Conservation (phyloP, 2,888 invertebrate genomes). For the Platerodrilus igneus region DNA sequence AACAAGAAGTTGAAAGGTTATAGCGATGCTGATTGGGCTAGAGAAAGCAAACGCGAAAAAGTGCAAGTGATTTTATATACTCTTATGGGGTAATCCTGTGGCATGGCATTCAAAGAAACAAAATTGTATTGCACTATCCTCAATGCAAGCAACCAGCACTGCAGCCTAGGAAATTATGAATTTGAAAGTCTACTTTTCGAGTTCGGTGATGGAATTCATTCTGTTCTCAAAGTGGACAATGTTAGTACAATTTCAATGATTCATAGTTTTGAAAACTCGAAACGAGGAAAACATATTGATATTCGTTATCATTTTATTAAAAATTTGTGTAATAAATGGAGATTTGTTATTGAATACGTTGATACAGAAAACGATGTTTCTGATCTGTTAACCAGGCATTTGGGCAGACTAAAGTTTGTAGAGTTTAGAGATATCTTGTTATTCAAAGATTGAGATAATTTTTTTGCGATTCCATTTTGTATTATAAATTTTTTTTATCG, state of each 20-base stretch:
- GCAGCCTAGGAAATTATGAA: conserved; percentile 15
- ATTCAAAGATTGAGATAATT: too few relatives aligned
- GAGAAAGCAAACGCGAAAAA: too few relatives aligned
- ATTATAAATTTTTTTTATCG: too few relatives aligned
- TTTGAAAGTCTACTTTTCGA: conserved; percentile 6
- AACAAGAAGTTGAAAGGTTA: conserved; percentile 16
- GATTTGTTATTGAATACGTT: conserved; percentile 8
- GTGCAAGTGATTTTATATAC: conserved; percentile 22
- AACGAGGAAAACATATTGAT: conserved; percentile 12
- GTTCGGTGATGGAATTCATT: background rate
- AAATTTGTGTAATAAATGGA: conserved; percentile 6
- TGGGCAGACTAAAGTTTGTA: too few relatives aligned
- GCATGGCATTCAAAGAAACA: conserved; percentile 26
- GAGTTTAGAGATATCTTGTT: too few relatives aligned
- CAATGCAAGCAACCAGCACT: conserved; percentile 20
- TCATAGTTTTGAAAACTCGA: conserved; percentile 10
- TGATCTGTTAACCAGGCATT: too few relatives aligned
- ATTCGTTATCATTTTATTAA: conserved; percentile 12
- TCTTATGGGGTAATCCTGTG: too few relatives aligned
- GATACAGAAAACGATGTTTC: too few relatives aligned
- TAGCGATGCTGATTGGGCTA: conserved; percentile 22
- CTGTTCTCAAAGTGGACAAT: background rate
- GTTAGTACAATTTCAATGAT: conserved; percentile 7
- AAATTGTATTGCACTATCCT: conserved; percentile 22
- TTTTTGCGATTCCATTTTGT: too few relatives aligned